Percentiles rank a stretch among this genome's conserved stretches.
These are phyloP conservation scores for Condylura cristata DNA, from an alignment of 2,113 vertebrate species.

Conservation along the genomic window DNA sequence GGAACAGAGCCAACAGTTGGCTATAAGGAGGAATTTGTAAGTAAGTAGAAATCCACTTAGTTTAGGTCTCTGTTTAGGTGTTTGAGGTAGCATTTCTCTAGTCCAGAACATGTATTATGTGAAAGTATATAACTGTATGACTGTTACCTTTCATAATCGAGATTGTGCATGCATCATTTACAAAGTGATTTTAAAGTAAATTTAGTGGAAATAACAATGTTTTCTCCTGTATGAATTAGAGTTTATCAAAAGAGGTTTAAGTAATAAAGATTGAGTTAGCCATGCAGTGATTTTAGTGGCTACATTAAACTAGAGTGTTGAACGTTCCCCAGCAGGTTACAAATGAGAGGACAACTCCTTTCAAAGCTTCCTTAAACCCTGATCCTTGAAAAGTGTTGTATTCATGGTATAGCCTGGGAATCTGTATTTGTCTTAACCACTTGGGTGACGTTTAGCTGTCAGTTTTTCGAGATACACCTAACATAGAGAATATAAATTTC, in stretches of 20 bases:
- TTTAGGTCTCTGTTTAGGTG: background rate
- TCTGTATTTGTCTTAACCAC: background rate
- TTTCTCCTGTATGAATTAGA: conserved; percentile 39
- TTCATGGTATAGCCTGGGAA: background rate
- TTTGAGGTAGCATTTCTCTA: conserved; percentile 35
- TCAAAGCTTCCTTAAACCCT: background rate
- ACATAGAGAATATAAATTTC: background rate
- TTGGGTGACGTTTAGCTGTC: background rate
- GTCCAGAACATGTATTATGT: background rate
- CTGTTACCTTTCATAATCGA: background rate
- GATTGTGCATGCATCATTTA: conserved; percentile 3
- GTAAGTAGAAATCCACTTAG: background rate
- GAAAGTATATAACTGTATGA: background rate
- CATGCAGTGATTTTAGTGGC: background rate
- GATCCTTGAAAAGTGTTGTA: background rate
- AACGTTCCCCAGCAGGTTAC: background rate
- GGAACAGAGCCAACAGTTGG: background rate
- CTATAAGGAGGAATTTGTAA: background rate
- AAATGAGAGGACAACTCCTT: conserved; percentile 4
- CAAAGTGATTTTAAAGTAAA: background rate
- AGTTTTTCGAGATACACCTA: background rate
- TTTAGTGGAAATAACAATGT: background rate
- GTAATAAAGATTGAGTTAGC: background rate
- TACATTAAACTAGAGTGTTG: background rate
- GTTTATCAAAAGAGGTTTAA: background rate